Conservation (phyloP, 2,113 vertebrate genomes). For the Scomber japonicus region DNA sequence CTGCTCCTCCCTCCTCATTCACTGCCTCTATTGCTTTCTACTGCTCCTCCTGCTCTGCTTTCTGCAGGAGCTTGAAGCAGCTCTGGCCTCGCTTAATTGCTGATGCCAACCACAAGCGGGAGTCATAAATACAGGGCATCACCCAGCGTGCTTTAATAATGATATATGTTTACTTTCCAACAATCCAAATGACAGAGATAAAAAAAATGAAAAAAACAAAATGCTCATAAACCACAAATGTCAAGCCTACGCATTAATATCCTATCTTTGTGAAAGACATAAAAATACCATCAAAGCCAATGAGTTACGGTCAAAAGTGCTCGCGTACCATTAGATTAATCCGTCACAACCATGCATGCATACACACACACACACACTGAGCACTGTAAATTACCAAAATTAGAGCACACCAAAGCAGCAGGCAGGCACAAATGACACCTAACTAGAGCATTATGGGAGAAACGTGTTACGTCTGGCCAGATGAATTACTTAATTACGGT, state of each 20-base stretch:
- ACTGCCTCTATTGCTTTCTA: conserved; percentile 34
- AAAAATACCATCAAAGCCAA: conserved; percentile 54
- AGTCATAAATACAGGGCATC: conserved; percentile 29
- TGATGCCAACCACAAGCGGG: conserved; percentile 58
- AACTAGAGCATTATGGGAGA: conserved; percentile 60
- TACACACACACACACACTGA: conserved; percentile 25
- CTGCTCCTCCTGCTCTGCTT: conserved; percentile 74
- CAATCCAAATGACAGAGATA: neutral
- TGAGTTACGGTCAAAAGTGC: conserved; percentile 39
- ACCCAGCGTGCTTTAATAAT: conserved; percentile 20
- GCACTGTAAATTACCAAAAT: conserved; percentile 61
- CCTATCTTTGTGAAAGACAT: conserved; percentile 27
- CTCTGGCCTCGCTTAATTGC: conserved; percentile 79
- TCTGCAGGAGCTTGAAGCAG: conserved; percentile 78
- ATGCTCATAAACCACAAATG: conserved; percentile 28
- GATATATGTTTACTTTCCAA: conserved; percentile 26
- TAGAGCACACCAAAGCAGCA: conserved; percentile 37
- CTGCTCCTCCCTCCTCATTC: conserved; percentile 40
- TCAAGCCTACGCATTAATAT: conserved; percentile 33
- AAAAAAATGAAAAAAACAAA: neutral
- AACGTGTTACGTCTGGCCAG: conserved; percentile 61
- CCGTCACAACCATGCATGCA: conserved; percentile 15
- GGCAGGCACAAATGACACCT: conserved; percentile 47
- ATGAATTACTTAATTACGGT: conserved; percentile 76
- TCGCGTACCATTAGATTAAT: conserved; percentile 16